A percentile compares a stretch with the other conserved stretches of the same genome.
Evolutionary conservation across 2,888 invertebrate species (phyloP).

Genomic region (Camponotus fellah): DNA sequence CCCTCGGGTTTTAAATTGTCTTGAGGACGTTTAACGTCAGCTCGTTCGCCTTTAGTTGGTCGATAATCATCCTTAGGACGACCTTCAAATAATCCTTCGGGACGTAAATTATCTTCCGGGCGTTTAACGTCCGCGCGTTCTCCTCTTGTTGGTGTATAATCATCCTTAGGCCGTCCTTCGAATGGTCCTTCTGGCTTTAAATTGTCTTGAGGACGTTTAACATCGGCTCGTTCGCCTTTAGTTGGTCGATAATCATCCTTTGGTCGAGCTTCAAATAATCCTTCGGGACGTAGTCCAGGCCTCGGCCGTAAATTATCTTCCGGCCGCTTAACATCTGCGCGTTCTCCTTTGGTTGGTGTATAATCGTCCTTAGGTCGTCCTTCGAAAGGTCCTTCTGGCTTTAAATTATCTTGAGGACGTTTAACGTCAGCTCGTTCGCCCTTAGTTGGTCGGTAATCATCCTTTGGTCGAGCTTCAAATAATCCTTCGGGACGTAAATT

Average conservation of each 20-base stretch:
- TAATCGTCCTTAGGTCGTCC: constrained; percentile 79
- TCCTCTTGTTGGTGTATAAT: constrained; percentile 81
- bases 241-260: constrained; percentile 78
- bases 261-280: constrained; percentile 87
- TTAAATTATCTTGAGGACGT: constrained; percentile 86
- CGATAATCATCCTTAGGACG: constrained; percentile 79
- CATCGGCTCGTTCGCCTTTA: constrained; percentile 84
- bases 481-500: constrained; percentile 84
- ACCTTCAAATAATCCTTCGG: constrained; percentile 88
- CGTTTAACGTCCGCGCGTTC: constrained; percentile 79
- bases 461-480: constrained; percentile 86
- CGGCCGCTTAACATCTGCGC: constrained; percentile 79
- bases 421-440: constrained; percentile 83
- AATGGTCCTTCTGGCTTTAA: constrained; percentile 89
- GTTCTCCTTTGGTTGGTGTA: constrained; percentile 73
- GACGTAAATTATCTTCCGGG: constrained; percentile 86
- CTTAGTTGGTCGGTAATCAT: constrained; percentile 80
- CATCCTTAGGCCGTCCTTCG: constrained; percentile 79
- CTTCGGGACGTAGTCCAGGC: no score
- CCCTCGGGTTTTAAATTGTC: constrained; percentile 88
- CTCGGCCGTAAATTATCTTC: constrained; percentile 86
- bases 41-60: constrained; percentile 84
- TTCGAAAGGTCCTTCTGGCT: constrained; percentile 89
- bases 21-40: constrained; percentile 87
- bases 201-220: constrained; percentile 84